These are phyloP conservation scores for Cheiracanthium punctorium DNA, from an alignment of 2,888 invertebrate genomes.

Conservation along the genomic window DNA sequence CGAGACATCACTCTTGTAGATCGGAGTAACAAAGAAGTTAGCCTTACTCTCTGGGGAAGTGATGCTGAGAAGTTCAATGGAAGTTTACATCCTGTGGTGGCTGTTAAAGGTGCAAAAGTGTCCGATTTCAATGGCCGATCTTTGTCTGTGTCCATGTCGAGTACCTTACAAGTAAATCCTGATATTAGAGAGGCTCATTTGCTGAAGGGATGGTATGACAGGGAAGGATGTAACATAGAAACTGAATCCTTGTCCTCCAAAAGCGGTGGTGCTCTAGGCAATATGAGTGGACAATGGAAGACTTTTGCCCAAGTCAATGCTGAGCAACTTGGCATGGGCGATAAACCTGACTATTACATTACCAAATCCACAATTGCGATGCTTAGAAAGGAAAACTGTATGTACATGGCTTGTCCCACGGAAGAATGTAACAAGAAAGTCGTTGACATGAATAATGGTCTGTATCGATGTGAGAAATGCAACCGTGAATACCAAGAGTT, in stretches of 20 bases:
- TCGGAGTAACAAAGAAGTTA: constrained; percentile 84
- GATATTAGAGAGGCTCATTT: constrained; percentile 90
- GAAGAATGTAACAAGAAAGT: constrained; percentile 96
- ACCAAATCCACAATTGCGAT: constrained; percentile 86
- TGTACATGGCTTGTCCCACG: constrained; percentile 94
- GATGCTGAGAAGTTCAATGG: constrained; percentile 90
- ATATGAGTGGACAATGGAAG: constrained; percentile 79
- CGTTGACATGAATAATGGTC: constrained; percentile 89
- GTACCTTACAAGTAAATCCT: constrained; percentile 86
- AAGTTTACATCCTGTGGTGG: constrained; percentile 85
- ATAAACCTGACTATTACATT: constrained; percentile 88
- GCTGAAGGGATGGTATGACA: constrained; percentile 94
- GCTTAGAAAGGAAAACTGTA: constrained; percentile 86
- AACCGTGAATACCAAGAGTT: constrained; percentile 87
- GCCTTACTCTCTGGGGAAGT: constrained; percentile 92
- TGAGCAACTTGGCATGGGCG: constrained; percentile 81
- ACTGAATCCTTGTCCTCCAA: constrained; percentile 76
- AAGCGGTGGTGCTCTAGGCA: constrained; percentile 23
- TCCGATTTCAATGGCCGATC: constrained; percentile 86
- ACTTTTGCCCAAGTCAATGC: constrained; percentile 85
- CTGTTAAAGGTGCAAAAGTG: constrained; percentile 88
- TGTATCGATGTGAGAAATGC: constrained; percentile 97
- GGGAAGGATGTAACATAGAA: constrained; percentile 77
- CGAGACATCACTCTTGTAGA: constrained; percentile 92
- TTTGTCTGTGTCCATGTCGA: constrained; percentile 75